Evolutionary conservation across 2,113 vertebrate genomes (phyloP).

Genomic region (Telmatochromis bifrenatus): DNA sequence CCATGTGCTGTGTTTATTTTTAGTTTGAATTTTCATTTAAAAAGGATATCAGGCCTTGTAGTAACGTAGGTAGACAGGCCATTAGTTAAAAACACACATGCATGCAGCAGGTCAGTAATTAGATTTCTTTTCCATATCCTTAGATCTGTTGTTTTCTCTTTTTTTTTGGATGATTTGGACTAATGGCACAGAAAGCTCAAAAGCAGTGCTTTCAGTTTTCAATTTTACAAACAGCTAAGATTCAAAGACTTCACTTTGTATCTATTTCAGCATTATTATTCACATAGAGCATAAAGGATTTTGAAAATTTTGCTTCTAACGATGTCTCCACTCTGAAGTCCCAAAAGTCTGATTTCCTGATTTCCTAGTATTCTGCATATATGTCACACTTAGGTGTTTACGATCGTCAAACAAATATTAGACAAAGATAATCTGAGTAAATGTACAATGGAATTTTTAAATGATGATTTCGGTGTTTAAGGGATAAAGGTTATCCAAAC

Average conservation of each 20-base stretch:
- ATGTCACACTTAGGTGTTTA: neutral
- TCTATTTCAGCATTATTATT: neutral
- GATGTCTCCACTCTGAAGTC: neutral
- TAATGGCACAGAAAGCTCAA: neutral
- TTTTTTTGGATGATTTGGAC: neutral
- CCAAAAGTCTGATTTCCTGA: neutral
- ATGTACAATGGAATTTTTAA: neutral
- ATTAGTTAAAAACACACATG: neutral
- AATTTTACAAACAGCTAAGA: neutral
- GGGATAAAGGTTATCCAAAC: neutral
- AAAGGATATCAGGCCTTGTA: neutral
- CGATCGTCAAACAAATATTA: neutral
- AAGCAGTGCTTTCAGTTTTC: neutral
- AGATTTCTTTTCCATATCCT: neutral
- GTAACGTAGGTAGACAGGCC: fast-evolving
- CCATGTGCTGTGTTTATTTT: neutral
- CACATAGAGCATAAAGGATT: neutral
- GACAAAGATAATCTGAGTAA: neutral
- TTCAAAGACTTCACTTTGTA: neutral
- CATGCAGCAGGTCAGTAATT: neutral
- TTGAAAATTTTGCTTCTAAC: neutral
- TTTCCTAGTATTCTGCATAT: neutral
- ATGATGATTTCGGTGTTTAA: neutral
- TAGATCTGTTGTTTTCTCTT: neutral
- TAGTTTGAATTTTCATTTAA: neutral